Evolutionary conservation across 2,888 invertebrate genomes (phyloP), one percentile per base, ranked within the genome.

Genomic region (Hermodice carunculata): DNA sequence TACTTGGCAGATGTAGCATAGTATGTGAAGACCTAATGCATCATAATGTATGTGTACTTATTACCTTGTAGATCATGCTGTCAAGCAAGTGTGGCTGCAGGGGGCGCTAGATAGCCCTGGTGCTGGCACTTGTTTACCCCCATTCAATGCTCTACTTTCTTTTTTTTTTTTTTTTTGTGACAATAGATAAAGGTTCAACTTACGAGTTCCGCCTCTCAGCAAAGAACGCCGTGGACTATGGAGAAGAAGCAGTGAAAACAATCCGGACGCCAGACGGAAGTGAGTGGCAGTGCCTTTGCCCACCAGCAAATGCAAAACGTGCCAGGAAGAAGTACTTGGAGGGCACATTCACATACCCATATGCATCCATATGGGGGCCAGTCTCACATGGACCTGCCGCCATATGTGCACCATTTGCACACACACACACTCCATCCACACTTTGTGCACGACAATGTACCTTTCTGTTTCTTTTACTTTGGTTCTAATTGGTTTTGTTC

Each of bases 131-230:
- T n/a, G n/a, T n/a, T n/a, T n/a, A n/a, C n/a, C n/a, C n/a, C n/a
- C n/a, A n/a, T n/a, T n/a, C n/a, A n/a, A n/a, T n/a, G n/a, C n/a
- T n/a, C n/a, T n/a, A n/a, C n/a, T n/a, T n/a, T n/a, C n/a, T n/a
- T n/a, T n/a, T n/a, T n/a, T n/a, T n/a, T n/a, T n/a, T n/a, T n/a
- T n/a, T n/a, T n/a, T n/a, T n/a, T n/a, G n/a, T n/a, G n/a, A n/a
- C n/a, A n/a, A n/a, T 66, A 75, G 75, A 74, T 11, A 49, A 61
- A 44, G 75, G 75, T 34, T 64, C 64, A 26, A 93, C 94, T 77
- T 99, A 99, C 87, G 98, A 98, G 87, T 97, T 98, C 85, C 90
- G 96, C 70, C 92, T 99, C n/a, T 93, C 96, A 14, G 99, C 97
- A 5, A 93, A 92, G 85, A 99, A 99, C 87, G 91, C 93, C 75